Evolutionary conservation across 2,888 invertebrate genomes (phyloP).

Genomic region (Amphipoea lucens): DNA sequence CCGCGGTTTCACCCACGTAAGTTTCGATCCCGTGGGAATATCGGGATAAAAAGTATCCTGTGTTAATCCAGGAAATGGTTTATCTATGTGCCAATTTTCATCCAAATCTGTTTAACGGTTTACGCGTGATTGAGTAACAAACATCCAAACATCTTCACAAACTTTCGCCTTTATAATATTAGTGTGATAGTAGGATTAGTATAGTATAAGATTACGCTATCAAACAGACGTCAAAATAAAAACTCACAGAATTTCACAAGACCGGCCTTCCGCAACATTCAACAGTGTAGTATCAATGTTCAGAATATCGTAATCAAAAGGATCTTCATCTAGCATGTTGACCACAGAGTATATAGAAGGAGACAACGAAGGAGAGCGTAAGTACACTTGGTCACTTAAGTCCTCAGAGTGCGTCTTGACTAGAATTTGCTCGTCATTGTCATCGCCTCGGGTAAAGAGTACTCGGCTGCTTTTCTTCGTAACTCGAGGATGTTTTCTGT

Average conservation of each 20-base stretch:
- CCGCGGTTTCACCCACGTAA: no score
- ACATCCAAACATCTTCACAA: no score
- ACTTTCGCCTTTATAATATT: no score
- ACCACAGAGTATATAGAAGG: constrained; percentile 64
- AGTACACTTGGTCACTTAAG: constrained; percentile 69
- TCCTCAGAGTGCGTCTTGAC: constrained; percentile 74
- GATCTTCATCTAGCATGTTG: constrained; percentile 80
- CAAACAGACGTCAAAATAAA: not conserved
- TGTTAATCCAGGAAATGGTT: no score
- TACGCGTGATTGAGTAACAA: no score
- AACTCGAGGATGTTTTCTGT: not conserved
- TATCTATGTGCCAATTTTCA: no score
- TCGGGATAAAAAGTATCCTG: no score
- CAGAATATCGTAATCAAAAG: constrained; percentile 86
- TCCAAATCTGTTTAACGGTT: no score
- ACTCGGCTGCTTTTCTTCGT: constrained; percentile 71
- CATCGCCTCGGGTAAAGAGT: constrained; percentile 66
- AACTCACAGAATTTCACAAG: constrained; percentile 72
- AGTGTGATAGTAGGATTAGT: no score
- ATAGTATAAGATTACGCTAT: not conserved
- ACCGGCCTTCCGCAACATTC: constrained; percentile 68
- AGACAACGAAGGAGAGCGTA: constrained; percentile 65
- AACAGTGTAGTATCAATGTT: constrained; percentile 82
- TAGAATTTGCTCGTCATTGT: constrained; percentile 69
- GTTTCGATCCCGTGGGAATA: no score